Conservation (phyloP, 2,797 vertebrate genomes). For the Oryzias sinensis region DNA sequence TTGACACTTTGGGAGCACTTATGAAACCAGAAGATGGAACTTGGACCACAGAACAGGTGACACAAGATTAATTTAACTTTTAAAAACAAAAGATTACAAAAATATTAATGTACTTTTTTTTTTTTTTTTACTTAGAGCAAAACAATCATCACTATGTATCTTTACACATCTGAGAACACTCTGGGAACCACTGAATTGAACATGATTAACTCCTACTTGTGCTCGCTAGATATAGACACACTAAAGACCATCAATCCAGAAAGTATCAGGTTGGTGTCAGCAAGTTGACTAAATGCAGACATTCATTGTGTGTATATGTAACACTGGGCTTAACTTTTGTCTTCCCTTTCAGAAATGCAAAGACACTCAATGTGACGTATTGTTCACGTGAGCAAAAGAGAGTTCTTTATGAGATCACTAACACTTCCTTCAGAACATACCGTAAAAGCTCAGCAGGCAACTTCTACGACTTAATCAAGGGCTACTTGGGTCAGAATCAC, state of each 20-base stretch:
- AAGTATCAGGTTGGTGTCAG: slow-evolving; percentile 48
- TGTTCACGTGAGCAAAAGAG: slow-evolving; percentile 66
- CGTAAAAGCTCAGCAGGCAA: not conserved
- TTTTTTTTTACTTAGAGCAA: slow-evolving; percentile 47
- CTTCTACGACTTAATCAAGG: slow-evolving; percentile 51
- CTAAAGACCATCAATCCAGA: slow-evolving; percentile 52
- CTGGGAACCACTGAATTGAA: slow-evolving; percentile 59
- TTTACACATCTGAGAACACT: slow-evolving; percentile 40
- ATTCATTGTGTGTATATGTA: not conserved
- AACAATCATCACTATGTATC: slow-evolving; percentile 63
- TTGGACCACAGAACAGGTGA: slow-evolving; percentile 57
- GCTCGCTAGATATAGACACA: slow-evolving; percentile 47
- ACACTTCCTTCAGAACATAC: slow-evolving; percentile 42
- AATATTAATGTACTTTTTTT: not conserved
- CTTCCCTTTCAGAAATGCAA: slow-evolving; percentile 51
- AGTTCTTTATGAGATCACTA: slow-evolving; percentile 56
- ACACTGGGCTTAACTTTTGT: not conserved
- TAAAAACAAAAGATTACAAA: not conserved
- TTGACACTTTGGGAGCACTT: slow-evolving; percentile 58
- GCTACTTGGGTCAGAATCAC: slow-evolving; percentile 56
- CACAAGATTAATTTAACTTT: not conserved
- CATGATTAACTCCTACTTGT: slow-evolving; percentile 53
- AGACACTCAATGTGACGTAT: slow-evolving; percentile 41
- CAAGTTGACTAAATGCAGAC: not conserved
- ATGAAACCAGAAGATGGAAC: slow-evolving; percentile 48